A percentile compares a stretch with the other conserved stretches of the same genome.
Conservation (phyloP, 37 sponge, comb jelly and placozoan genomes). For the Hormiphora californensis region DNA sequence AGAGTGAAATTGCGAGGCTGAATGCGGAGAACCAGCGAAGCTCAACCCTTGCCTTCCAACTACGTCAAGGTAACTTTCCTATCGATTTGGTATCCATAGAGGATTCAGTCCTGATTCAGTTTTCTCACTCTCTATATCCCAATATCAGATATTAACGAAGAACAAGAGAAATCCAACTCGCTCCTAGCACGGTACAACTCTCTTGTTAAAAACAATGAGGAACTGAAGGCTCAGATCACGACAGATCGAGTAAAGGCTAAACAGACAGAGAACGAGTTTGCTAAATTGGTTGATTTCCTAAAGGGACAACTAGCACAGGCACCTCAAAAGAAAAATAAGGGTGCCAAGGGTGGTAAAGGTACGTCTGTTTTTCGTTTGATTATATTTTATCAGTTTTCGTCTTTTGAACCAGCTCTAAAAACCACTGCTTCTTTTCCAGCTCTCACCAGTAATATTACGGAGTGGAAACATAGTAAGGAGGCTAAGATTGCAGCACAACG, state of each 20-base stretch:
- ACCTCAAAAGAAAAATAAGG: slow-evolving; percentile 5
- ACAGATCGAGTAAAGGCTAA: neutral
- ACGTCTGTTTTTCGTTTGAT: neutral
- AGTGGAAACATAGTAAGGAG: slow-evolving; percentile 35
- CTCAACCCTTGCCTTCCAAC: slow-evolving; percentile 3
- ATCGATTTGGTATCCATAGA: neutral
- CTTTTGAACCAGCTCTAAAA: neutral
- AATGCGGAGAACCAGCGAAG: neutral
- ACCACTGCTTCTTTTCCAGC: neutral
- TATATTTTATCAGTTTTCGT: neutral
- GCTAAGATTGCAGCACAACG: slow-evolving; percentile 29
- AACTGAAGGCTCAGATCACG: neutral
- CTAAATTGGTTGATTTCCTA: neutral
- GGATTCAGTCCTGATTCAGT: neutral
- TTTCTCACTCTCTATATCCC: neutral
- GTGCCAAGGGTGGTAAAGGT: neutral
- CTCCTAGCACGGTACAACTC: neutral
- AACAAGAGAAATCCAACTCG: neutral
- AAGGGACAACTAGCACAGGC: neutral
- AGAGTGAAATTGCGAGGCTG: neutral
- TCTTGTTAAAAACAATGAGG: neutral
- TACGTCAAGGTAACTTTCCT: neutral
- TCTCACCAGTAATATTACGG: slow-evolving; percentile 18
- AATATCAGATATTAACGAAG: slow-evolving; percentile 12
- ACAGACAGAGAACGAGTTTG: slow-evolving; percentile 1